phyloP scores from a whole-genome alignment of 2,888 invertebrate genomes.

The Ecliptopera silaceata region DNA sequence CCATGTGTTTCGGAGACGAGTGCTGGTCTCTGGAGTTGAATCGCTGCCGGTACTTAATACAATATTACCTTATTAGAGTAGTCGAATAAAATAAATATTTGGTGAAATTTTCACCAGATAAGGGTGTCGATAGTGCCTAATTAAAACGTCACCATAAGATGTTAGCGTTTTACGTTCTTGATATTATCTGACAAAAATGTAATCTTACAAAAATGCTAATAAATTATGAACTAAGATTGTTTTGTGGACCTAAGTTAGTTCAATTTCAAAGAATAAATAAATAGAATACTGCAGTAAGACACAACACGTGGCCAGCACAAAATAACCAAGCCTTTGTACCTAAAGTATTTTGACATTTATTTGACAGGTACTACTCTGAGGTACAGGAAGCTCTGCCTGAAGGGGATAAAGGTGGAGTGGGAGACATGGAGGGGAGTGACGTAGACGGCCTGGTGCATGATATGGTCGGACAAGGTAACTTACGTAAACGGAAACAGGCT shows the following conservation, averaged over 20 bases:
- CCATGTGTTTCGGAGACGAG: slow-evolving; percentile 50
- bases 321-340: background rate
- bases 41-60: slow-evolving; percentile 56
- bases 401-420: slow-evolving; percentile 29
- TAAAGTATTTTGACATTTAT: background rate
- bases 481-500: background rate
- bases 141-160: too few species aligned
- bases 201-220: too few species aligned
- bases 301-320: too few species aligned
- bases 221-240: too few species aligned
- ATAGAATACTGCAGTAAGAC: too few species aligned
- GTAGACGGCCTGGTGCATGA: slow-evolving; percentile 49
- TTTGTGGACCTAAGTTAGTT: too few species aligned
- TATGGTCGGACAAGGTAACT: slow-evolving; percentile 50
- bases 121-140: too few species aligned
- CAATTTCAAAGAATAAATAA: too few species aligned
- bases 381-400: slow-evolving; percentile 35
- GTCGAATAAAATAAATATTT: too few species aligned
- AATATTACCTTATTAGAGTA: slow-evolving; percentile 20
- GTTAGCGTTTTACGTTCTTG: too few species aligned
- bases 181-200: too few species aligned
- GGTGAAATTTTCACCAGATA: too few species aligned
- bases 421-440: slow-evolving; percentile 25
- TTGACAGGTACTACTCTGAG: slow-evolving; percentile 53
- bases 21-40: slow-evolving; percentile 46